Percentiles rank a stretch among this genome's conserved stretches.
Conservation (phyloP, 2,797 vertebrate species). For the Leucoraja ocellata region DNA sequence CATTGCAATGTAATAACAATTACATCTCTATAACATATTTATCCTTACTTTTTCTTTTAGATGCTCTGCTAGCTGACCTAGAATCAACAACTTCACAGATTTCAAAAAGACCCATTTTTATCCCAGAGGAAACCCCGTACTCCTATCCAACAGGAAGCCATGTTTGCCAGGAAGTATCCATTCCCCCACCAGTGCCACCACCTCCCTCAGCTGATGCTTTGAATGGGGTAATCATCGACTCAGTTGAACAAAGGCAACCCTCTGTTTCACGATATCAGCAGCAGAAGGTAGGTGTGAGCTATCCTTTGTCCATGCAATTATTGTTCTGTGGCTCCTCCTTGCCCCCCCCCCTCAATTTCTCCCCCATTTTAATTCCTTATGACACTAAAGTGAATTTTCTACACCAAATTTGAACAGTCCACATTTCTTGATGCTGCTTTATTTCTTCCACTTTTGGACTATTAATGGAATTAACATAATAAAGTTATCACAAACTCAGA, state of each 20-base stretch:
- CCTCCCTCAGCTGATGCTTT: slow-evolving; percentile 80
- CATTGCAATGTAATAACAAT: neutral
- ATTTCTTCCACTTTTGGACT: neutral
- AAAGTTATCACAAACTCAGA: neutral
- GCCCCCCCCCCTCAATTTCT: too few species aligned
- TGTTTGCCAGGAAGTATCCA: slow-evolving; percentile 74
- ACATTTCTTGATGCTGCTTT: neutral
- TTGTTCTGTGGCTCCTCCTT: neutral
- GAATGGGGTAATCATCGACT: slow-evolving; percentile 75
- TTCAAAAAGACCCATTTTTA: slow-evolving; percentile 82
- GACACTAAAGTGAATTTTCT: neutral
- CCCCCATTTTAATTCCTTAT: neutral
- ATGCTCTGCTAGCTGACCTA: slow-evolving; percentile 87
- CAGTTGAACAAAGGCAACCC: slow-evolving; percentile 62
- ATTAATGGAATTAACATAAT: neutral
- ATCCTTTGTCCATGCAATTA: neutral
- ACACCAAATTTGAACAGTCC: neutral
- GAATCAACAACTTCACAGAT: slow-evolving; percentile 96
- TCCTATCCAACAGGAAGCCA: slow-evolving; percentile 81
- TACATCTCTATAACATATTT: neutral
- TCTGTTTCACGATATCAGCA: slow-evolving; percentile 64
- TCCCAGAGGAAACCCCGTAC: slow-evolving; percentile 84
- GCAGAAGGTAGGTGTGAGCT: slow-evolving; percentile 68
- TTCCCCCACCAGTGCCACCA: slow-evolving; percentile 77
- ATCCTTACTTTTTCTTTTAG: slow-evolving; percentile 51